These are phyloP conservation scores for Apamea crenata DNA, from an alignment of 2,888 invertebrate species.

Conservation along the genomic window DNA sequence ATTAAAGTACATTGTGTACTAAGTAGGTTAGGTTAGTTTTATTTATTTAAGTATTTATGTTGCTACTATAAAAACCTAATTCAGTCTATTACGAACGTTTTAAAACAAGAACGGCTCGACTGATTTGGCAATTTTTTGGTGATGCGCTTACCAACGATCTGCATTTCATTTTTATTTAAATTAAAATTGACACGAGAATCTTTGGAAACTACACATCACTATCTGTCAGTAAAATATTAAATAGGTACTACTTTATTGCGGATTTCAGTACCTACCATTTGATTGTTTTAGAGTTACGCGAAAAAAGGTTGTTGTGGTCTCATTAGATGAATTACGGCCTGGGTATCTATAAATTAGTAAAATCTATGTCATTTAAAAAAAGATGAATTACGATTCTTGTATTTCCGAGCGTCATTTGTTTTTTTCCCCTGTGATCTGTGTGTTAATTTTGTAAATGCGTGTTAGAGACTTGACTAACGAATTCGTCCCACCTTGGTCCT, in stretches of 20 bases:
- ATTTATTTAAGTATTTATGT: too few species aligned
- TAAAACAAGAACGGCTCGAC: background rate
- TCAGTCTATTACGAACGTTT: background rate
- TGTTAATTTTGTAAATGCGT: background rate
- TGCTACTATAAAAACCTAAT: too few species aligned
- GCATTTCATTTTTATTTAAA: background rate
- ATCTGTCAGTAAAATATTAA: background rate
- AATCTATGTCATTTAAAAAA: background rate
- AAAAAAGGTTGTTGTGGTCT: background rate
- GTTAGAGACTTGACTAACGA: background rate
- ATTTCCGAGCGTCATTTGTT: background rate
- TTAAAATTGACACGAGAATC: conserved; percentile 1
- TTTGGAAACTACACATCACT: background rate
- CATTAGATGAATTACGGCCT: background rate
- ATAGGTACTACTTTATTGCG: background rate
- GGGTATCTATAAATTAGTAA: background rate
- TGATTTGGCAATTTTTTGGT: too few species aligned
- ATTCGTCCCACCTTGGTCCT: background rate
- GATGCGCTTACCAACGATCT: background rate
- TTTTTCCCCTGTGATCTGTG: too few species aligned
- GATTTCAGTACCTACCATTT: background rate
- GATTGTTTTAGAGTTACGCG: background rate
- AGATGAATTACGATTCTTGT: background rate
- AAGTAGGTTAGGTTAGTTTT: too few species aligned
- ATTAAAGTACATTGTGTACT: too few species aligned